Conservation (phyloP, 2,113 vertebrate species). For the Aspiorhynchus laticeps region DNA sequence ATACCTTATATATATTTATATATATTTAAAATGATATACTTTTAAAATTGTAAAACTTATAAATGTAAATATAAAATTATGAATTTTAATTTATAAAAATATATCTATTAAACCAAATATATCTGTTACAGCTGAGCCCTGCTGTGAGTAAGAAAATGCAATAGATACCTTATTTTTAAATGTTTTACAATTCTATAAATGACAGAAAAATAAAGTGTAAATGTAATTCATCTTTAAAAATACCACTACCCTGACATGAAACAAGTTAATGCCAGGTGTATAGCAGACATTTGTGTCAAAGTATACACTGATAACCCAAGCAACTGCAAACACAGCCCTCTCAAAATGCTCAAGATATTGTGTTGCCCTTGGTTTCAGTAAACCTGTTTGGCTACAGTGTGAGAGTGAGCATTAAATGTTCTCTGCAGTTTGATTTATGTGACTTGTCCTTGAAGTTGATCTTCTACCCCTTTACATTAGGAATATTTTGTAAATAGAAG, state of each 20-base stretch:
- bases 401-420: constrained; percentile 35
- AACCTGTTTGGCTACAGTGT: constrained; percentile 20
- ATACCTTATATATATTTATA: too few species aligned
- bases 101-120: not conserved
- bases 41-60: not conserved
- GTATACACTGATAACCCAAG: not conserved
- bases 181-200: not conserved
- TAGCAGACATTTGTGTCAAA: not conserved
- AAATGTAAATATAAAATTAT: not conserved
- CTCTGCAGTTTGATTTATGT: constrained; percentile 19
- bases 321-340: not conserved
- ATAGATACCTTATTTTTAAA: not conserved
- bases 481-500: constrained; percentile 14
- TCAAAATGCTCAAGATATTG: constrained; percentile 36
- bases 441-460: constrained; percentile 39
- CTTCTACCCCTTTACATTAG: constrained; percentile 31
- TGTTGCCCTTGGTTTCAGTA: constrained; percentile 35
- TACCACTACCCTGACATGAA: not conserved
- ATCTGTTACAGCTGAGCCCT: not conserved
- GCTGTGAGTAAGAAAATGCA: not conserved
- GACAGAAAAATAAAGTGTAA: not conserved
- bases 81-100: not conserved
- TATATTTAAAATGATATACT: too few species aligned
- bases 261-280: not conserved
- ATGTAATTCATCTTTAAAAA: not conserved